Base-by-base conservation (phyloP, 2,888 invertebrate species). In the Theristus sp. region DNA sequence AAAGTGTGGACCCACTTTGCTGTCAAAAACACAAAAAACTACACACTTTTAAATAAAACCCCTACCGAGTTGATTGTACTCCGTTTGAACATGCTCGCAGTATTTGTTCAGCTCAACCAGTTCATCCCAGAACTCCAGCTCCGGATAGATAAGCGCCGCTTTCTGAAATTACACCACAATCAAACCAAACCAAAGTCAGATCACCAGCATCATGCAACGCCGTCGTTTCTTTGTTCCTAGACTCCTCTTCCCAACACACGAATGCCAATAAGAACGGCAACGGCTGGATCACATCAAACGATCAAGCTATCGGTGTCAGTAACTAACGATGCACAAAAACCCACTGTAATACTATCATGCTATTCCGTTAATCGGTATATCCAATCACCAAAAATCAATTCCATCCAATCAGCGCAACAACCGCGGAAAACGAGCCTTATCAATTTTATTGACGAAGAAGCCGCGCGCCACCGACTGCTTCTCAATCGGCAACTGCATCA, bases 361-460 rank as follows among this genome's bases (percentile, higher is more conserved):
- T 6, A 38, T 13, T 13, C 10, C 10, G 6, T 38, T 17, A 38
- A 17, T 13, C 6, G 17, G 17, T 38, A 38, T 38, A 6, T 13
- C 6, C 38, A 38, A 38, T 13, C 6, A 38, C 6, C 38, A 13
- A 60, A 60, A 30, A 22, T 26, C 58, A 25, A n/a, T 47, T 57
- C 17, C 6, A 59, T 3, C 46, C 22, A 13, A 13, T 13, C 46
- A 46, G n/a, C n/a, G n/a, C n/a, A n/a, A 38, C 10, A 38, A 38
- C 38, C 6, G 38, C 6, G 10, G 30, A 58, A n/a, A 27, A 58
- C 56, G 3, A 31, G 60, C 62, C 29, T 28, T n/a, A 30, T 62
- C 62, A 47, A 62, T 59, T 62, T 58, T 62, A 46, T 62, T 60
- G 3, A 54, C 24, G 49, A 62, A 56, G 26, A 62, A 25, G 27